Conservation (phyloP, 2,888 invertebrate species). For the Falcaria lacertinaria region DNA sequence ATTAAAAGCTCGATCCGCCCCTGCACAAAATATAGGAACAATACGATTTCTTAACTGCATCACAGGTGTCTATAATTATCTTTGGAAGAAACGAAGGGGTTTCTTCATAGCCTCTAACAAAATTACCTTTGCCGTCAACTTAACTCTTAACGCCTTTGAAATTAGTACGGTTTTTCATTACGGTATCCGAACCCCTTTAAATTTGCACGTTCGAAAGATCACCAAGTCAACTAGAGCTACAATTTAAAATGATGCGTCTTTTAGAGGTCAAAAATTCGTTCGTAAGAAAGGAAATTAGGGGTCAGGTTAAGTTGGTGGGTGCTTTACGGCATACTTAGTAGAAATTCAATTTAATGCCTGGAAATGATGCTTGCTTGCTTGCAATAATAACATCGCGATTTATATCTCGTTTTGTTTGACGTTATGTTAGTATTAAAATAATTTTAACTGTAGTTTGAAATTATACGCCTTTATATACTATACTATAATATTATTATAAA, state of each 20-base stretch:
- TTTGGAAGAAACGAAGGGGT: constrained; percentile 30
- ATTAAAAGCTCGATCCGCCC: not conserved
- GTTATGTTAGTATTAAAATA: not conserved
- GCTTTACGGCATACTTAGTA: constrained; percentile 27
- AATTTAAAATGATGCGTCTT: not conserved
- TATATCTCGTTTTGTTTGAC: constrained; percentile 34
- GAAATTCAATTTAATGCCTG: constrained; percentile 46
- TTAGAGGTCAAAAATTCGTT: not conserved
- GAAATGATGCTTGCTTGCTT: constrained; percentile 37
- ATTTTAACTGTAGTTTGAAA: constrained; percentile 2
- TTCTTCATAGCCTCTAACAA: constrained; percentile 23
- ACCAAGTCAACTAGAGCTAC: not conserved
- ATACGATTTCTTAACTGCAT: constrained; percentile 21
- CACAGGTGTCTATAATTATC: constrained; percentile 43
- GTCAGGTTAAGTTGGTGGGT: constrained; percentile 11
- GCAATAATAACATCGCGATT: constrained; percentile 33
- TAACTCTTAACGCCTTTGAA: not conserved
- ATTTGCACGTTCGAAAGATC: not conserved
- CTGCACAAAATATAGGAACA: constrained; percentile 12
- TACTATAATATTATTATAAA: too few relatives aligned
- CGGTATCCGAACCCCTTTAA: not conserved
- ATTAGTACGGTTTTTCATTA: not conserved
- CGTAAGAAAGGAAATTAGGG: constrained; percentile 10
- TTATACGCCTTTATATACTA: too few relatives aligned
- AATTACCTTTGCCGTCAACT: constrained; percentile 6